These are phyloP conservation scores for Drosophila melanosoma DNA, from an alignment of 2,888 invertebrate genomes.

Conservation along the genomic window DNA sequence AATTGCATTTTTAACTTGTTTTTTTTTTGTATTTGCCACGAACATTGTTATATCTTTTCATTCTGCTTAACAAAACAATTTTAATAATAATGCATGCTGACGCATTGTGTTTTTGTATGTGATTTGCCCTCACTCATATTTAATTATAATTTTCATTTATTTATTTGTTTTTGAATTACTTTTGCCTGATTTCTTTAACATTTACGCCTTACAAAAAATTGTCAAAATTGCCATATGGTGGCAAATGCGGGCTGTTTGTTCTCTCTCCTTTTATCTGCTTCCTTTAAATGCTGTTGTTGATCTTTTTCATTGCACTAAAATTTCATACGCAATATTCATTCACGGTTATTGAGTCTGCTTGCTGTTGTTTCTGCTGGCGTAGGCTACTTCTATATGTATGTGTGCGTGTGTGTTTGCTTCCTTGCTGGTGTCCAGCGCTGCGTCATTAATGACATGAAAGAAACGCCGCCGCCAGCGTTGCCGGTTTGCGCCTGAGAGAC, in stretches of 20 bases:
- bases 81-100: constrained; percentile 13
- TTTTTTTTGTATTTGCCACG: constrained; percentile 54
- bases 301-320: constrained; percentile 18
- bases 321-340: constrained; percentile 51
- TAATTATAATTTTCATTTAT: constrained; percentile 20
- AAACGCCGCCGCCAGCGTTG: constrained; percentile 66
- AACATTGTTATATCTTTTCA: constrained; percentile 29
- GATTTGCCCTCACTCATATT: constrained; percentile 5
- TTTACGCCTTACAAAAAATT: constrained; percentile 25
- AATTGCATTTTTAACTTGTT: constrained; percentile 73
- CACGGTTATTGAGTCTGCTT: constrained; percentile 33
- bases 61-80: constrained; percentile 33
- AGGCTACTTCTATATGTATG: constrained; percentile 2
- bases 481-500: constrained; percentile 45
- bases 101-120: constrained; percentile 6
- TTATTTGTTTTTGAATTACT: constrained; percentile 8
- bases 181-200: constrained; percentile 21
- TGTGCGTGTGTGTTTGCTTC: constrained; percentile 19
- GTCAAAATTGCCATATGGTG: constrained; percentile 29
- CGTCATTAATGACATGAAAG: constrained; percentile 67
- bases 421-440: constrained; percentile 45
- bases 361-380: constrained; percentile 26
- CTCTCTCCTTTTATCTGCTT: neutral
- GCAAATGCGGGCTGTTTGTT: constrained; percentile 29
- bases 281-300: constrained; percentile 10